phyloP scores from a whole-genome alignment of 2,113 vertebrate species.

The Microcebus lehilahytsara region DNA sequence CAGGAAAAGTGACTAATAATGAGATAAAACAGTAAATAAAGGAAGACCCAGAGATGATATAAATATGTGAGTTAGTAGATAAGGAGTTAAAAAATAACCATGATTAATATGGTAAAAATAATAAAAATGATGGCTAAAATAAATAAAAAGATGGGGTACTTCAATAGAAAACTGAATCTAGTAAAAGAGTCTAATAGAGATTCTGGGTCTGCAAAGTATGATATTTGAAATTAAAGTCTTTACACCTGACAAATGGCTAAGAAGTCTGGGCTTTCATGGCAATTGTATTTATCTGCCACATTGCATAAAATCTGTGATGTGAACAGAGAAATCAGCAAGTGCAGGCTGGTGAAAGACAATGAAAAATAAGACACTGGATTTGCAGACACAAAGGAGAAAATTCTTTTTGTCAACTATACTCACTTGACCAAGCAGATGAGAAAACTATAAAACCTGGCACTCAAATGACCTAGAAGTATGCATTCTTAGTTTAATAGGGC shows the following conservation, averaged over 20 bases:
- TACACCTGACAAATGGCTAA: not conserved
- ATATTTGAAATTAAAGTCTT: constrained; percentile 17
- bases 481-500: not conserved
- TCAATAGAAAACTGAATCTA: not conserved
- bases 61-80: not conserved
- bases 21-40: not conserved
- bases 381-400: not conserved
- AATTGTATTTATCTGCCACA: not conserved
- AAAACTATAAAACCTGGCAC: not conserved
- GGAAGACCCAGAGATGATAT: not conserved
- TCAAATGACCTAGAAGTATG: not conserved
- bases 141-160: not conserved
- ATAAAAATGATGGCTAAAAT: not conserved
- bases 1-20: not conserved
- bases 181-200: not conserved
- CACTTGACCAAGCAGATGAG: not conserved
- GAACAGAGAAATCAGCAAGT: not conserved
- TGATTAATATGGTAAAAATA: not conserved
- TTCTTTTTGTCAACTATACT: not conserved
- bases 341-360: not conserved
- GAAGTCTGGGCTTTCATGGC: not conserved
- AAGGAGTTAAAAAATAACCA: not conserved
- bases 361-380: not conserved
- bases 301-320: not conserved
- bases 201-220: not conserved